phyloP scores from a whole-genome alignment of 2,888 invertebrate genomes.

The Leptopilina drosophilae region DNA sequence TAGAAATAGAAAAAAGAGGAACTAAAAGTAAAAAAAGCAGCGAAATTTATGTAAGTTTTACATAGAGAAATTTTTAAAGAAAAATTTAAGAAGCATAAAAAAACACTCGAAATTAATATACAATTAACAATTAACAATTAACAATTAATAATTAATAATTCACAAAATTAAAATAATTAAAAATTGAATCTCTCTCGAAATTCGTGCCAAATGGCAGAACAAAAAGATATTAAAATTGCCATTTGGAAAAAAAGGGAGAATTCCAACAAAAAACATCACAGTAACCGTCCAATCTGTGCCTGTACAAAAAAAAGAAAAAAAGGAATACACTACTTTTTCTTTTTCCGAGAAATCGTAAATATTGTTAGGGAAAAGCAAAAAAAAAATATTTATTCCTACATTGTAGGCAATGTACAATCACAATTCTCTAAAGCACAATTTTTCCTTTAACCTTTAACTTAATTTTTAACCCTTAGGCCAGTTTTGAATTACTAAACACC shows the following conservation, averaged over 20 bases:
- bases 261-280: constrained; percentile 1
- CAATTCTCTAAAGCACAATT: background rate
- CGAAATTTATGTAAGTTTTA: no score
- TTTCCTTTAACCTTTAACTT: no score
- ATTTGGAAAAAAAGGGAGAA: background rate
- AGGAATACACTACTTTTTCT: background rate
- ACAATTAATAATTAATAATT: background rate
- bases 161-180: background rate
- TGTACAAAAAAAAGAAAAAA: constrained; percentile 46
- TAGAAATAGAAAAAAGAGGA: no score
- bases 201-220: background rate
- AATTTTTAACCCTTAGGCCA: no score
- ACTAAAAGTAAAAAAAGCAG: no score
- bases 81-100: no score
- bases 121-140: background rate
- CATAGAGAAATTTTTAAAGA: no score
- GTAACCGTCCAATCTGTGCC: constrained; percentile 66
- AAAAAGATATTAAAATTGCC: background rate
- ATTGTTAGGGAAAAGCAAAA: no score
- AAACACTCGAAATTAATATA: no score
- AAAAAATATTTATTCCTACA: constrained; percentile 30
- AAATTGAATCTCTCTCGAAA: background rate
- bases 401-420: constrained; percentile 8
- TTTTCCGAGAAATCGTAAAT: background rate
- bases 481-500: no score